Percentiles rank a stretch among this genome's conserved stretches.
phyloP scores from a whole-genome alignment of 1,140 invertebrate genomes.

The Lepidurus arcticus region DNA sequence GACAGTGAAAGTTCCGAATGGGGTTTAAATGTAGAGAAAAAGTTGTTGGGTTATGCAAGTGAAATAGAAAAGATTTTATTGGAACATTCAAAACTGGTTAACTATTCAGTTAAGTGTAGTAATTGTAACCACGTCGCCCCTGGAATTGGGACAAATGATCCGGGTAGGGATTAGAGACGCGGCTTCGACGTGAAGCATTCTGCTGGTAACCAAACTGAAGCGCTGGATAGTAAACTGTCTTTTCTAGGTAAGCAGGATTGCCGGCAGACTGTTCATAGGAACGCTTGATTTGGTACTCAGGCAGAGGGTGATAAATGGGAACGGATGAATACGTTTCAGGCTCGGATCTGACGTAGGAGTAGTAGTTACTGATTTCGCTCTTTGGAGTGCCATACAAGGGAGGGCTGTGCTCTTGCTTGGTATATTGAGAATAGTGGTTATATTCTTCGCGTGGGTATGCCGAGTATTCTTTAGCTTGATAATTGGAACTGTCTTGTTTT shows the following conservation, averaged over 20 bases:
- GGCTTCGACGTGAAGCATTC: background rate
- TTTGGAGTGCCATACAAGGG: background rate
- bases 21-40: background rate
- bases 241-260: background rate
- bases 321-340: background rate
- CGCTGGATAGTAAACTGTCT: constrained; percentile 1
- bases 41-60: background rate
- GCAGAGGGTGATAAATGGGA: background rate
- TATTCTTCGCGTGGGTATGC: background rate
- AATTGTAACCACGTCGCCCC: background rate
- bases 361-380: background rate
- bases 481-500: background rate
- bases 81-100: background rate
- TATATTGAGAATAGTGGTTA: background rate
- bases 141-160: constrained; percentile 8
- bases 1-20: background rate
- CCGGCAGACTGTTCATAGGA: background rate
- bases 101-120: background rate
- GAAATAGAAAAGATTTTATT: constrained; percentile 5
- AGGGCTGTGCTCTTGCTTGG: background rate
- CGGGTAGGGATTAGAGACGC: background rate
- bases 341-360: background rate
- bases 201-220: background rate
- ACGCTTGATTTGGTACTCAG: background rate
- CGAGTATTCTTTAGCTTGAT: background rate